A percentile compares a stretch with the other conserved stretches of the same genome.
Evolutionary conservation across 1,140 invertebrate species (phyloP).

Genomic region (Venturia canescens): DNA sequence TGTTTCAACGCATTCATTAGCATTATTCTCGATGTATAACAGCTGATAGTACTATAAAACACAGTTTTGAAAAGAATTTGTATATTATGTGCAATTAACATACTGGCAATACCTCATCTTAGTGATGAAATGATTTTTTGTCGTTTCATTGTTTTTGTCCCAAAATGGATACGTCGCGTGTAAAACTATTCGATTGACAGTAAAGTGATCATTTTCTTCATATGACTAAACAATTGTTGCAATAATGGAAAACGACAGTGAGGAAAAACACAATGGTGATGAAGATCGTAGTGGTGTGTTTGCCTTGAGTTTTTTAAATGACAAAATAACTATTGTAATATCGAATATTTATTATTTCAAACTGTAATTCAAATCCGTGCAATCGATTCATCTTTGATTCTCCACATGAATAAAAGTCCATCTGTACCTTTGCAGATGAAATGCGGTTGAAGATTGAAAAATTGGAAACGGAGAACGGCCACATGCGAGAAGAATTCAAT

Average conservation of each 20-base stretch:
- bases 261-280: constrained; percentile 48
- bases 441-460: constrained; percentile 69
- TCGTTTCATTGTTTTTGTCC: too few species aligned
- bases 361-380: too few species aligned
- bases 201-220: not conserved
- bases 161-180: too few species aligned
- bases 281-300: constrained; percentile 59
- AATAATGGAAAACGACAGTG: constrained; percentile 60
- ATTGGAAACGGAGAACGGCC: constrained; percentile 80
- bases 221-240: not conserved
- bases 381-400: not conserved
- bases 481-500: constrained; percentile 91
- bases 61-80: too few species aligned
- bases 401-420: not conserved
- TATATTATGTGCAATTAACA: too few species aligned
- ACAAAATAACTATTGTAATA: not conserved
- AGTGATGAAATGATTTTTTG: too few species aligned
- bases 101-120: too few species aligned
- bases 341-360: constrained; percentile 6
- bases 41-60: too few species aligned
- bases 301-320: not conserved
- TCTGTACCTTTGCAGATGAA: constrained; percentile 60
- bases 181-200: not conserved
- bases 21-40: too few species aligned
- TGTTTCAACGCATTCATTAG: too few species aligned